Percentiles rank a stretch among this genome's conserved stretches.
These are phyloP conservation scores for Scaptomyza montana DNA, from an alignment of 1,140 invertebrate genomes.

Conservation along the genomic window DNA sequence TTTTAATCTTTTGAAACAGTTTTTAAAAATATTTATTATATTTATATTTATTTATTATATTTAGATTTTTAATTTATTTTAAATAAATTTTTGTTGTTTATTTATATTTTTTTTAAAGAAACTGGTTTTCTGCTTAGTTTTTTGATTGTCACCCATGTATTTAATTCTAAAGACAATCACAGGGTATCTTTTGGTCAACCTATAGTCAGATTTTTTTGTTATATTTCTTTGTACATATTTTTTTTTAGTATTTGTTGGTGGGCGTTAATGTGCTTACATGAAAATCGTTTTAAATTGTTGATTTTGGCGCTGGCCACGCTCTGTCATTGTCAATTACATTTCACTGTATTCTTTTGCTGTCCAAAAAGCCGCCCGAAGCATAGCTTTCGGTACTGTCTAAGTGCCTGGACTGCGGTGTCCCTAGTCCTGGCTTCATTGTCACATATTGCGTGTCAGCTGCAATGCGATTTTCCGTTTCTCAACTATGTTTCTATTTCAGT, in stretches of 20 bases:
- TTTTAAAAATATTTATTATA: too few relatives aligned
- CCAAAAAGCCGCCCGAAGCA: slow-evolving; percentile 49
- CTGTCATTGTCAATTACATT: slow-evolving; percentile 74
- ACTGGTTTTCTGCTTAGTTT: too few relatives aligned
- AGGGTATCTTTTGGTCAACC: neutral
- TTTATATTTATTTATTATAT: too few relatives aligned
- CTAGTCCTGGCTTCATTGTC: neutral
- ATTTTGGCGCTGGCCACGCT: slow-evolving; percentile 59
- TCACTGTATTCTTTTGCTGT: slow-evolving; percentile 18
- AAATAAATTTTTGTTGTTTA: too few relatives aligned
- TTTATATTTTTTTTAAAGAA: too few relatives aligned
- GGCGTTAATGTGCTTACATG: slow-evolving; percentile 60
- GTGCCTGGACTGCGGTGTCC: neutral
- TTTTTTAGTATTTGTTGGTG: slow-evolving; percentile 21
- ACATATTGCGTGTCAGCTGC: slow-evolving; percentile 60
- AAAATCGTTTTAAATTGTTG: slow-evolving; percentile 81
- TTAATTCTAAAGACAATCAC: neutral
- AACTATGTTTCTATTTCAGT: neutral
- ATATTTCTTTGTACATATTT: slow-evolving; percentile 26
- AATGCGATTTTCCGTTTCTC: slow-evolving; percentile 26
- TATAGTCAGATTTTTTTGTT: neutral
- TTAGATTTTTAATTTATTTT: too few relatives aligned
- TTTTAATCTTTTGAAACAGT: too few relatives aligned
- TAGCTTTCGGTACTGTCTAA: neutral
- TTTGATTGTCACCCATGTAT: too few relatives aligned